Evolutionary conservation across 1,140 invertebrate genomes (phyloP), one percentile per base, ranked within the genome.

Genomic region (Argopecten irradians): DNA sequence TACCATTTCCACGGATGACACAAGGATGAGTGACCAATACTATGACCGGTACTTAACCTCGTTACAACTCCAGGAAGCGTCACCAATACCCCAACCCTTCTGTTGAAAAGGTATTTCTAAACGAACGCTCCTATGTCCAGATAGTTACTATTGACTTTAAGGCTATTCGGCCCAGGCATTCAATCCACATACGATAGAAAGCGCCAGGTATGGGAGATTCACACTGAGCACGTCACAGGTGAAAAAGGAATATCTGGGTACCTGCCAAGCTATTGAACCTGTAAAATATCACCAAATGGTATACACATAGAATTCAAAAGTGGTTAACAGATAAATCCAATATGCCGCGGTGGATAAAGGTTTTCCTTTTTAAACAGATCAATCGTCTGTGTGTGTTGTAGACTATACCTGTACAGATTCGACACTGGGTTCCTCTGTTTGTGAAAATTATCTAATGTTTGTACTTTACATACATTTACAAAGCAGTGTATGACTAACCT

Each of bases 371-470:
- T 71, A 71, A n/a, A 71, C 55, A 71, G 55, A 71, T 71, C 55
- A 71, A 71, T 71, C 55, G 55, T 11, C 5, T 3, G 55, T 71
- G 8, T 28, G 55, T 28, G 55, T 2, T 11, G 43, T 55, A 13
- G 22, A 22, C 3, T 71, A 22, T 71, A 71, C 55, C 55, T 71
- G 55, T 28, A 71, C 55, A 71, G 22, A 11, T 13, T 55, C 16
- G 7, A n/a, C 55, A 71, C 55, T n/a, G 11, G 0, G 5, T 28
- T 28, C 22, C 55, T 28, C 22, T 71, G 55, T 71, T 71, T 71
- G 55, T n/a, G 55, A 28, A 71, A 71, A 71, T 71, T 71, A 71
- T 71, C 55, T 71, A 71, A 71, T 71, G 55, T 71, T 71, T 71
- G n/a, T 71, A 71, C 55, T 71, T 71, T 22, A 71, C 55, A 71